phyloP scores from a whole-genome alignment of 2,113 vertebrate genomes.

The Saguinus midas region DNA sequence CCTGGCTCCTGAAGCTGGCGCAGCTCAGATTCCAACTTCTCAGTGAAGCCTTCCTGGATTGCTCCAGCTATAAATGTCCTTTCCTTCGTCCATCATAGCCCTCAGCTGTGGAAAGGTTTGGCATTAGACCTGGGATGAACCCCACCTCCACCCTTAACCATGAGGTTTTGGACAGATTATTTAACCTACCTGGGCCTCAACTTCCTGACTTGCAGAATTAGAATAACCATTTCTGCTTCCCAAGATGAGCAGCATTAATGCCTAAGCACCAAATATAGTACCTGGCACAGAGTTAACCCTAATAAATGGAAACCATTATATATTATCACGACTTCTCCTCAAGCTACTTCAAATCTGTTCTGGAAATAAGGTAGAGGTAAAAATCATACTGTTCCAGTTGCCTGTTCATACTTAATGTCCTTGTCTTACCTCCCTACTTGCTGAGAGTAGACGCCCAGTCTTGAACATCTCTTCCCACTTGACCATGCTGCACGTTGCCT shows the following conservation, averaged over 20 bases:
- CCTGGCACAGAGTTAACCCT: background rate
- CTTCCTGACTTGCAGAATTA: background rate
- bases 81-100: background rate
- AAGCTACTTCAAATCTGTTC: background rate
- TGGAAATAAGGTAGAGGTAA: background rate
- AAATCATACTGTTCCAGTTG: background rate
- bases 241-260: background rate
- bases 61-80: background rate
- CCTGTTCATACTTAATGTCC: background rate
- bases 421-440: background rate
- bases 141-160: background rate
- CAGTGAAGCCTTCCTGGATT: background rate
- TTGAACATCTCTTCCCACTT: background rate
- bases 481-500: background rate
- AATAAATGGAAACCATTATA: background rate
- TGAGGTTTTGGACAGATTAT: background rate
- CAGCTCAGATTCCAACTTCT: background rate
- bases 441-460: background rate
- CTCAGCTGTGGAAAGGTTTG: background rate
- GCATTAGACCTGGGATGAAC: background rate
- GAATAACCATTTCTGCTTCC: background rate
- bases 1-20: background rate
- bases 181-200: background rate
- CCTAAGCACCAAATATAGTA: background rate
- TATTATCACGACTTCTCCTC: background rate